phyloP scores from a whole-genome alignment of 2,113 vertebrate species.

The Tauraco erythrolophus region DNA sequence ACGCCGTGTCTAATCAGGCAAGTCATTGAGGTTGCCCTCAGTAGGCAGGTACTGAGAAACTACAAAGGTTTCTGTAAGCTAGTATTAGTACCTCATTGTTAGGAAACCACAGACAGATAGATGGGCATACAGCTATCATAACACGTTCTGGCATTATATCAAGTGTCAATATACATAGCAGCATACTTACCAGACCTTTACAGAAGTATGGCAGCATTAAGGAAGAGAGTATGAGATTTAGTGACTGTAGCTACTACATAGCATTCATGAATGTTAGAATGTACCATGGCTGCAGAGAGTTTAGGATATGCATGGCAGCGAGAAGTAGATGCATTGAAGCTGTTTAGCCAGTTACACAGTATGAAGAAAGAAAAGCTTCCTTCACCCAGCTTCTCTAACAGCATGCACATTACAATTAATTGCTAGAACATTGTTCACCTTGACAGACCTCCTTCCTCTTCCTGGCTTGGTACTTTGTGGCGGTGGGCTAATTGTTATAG shows the following conservation, averaged over 20 bases:
- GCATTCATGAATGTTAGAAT: not conserved
- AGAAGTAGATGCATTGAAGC: not conserved
- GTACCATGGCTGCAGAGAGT: not conserved
- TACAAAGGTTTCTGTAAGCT: not conserved
- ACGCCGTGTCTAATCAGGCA: not conserved
- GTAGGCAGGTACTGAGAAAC: not conserved
- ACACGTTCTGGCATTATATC: not conserved
- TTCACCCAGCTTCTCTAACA: slow-evolving; percentile 54
- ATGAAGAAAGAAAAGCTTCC: not conserved
- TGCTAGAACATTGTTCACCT: slow-evolving; percentile 85
- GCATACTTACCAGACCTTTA: slow-evolving; percentile 77
- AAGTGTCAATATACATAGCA: not conserved
- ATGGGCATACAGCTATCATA: not conserved
- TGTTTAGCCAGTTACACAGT: not conserved
- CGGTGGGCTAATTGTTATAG: slow-evolving; percentile 90
- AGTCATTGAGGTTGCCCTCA: not conserved
- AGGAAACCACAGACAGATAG: not conserved
- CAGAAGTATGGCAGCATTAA: slow-evolving; percentile 78
- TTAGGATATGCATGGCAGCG: not conserved
- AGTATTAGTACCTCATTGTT: not conserved
- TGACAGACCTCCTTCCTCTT: slow-evolving; percentile 89
- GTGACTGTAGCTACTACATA: not conserved
- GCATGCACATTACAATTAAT: slow-evolving; percentile 65
- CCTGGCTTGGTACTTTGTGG: slow-evolving; percentile 91
- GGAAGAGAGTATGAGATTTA: slow-evolving; percentile 66